Evolutionary conservation across 2,797 vertebrate genomes (phyloP), one percentile per base, ranked within the genome.

Genomic region (Menidia menidia): DNA sequence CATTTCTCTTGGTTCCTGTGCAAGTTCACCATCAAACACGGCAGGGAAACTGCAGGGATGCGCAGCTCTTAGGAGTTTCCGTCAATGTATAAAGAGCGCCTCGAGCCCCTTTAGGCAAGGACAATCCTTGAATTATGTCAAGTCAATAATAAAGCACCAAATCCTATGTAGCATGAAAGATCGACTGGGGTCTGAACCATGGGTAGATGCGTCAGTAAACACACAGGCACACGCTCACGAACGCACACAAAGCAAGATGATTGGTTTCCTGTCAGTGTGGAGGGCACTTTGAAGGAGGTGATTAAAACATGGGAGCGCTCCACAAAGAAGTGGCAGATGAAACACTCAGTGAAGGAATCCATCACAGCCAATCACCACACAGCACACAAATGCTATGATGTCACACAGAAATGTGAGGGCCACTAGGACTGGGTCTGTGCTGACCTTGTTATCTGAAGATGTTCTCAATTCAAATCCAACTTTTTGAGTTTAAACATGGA

Each of bases 391-490:
- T 48, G 67, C 68, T 68, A 74, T 85, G 86, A 80, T 55, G 80
- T 81, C 75, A 82, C 71, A 52, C 64, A 68, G 52, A 2, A 58
- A 87, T 81, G 90, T 83, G 71, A 60, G 71, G 74, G 64, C 68
- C 59, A 55, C 78, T 15, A 74, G 90, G 88, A 90, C 90, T 88
- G 89, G 89, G 87, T 90, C 87, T 82, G 79, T 15, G 57, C 42
- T 13, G 35, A 39, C 66, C 64, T 73, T 44, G 50, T 79, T 81
- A 76, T 71, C 70, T 74, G 6, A 35, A 81, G 71, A 77, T 65
- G 64, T 43, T 66, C 66, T 52, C 45, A 3, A 60, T 64, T 61
- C 47, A 59, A 50, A 68, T 78, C 44, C 2, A 5, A 45, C 15
- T 3, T 14, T 42, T 63, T 19, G 12, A 54, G 54, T 63, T 7